These are phyloP conservation scores for Dorcus parallelipipedus DNA, from an alignment of 2,888 invertebrate species.

Conservation along the genomic window DNA sequence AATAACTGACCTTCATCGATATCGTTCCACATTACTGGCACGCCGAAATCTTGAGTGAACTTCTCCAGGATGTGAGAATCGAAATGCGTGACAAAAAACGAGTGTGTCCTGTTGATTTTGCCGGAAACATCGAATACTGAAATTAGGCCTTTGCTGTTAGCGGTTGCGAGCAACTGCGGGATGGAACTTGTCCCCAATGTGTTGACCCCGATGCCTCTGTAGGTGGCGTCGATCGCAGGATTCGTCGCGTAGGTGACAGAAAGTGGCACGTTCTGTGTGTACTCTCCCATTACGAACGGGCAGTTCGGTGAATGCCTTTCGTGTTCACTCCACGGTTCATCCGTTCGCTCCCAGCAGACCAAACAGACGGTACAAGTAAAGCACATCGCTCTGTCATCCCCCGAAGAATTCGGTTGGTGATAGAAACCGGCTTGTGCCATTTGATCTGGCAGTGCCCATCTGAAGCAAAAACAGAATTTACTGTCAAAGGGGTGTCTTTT, in stretches of 20 bases:
- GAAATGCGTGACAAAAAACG: conserved; percentile 52
- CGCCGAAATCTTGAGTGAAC: conserved; percentile 46
- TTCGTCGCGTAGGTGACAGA: conserved; percentile 81
- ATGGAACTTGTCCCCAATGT: conserved; percentile 42
- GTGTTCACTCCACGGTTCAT: conserved; percentile 97
- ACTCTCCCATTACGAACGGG: conserved; percentile 91
- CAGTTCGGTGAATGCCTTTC: conserved; percentile 92
- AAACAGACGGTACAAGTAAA: conserved; percentile 93
- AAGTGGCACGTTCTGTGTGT: conserved; percentile 91
- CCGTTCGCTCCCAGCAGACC: conserved; percentile 95
- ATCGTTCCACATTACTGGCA: conserved; percentile 38
- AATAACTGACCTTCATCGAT: conserved; percentile 39
- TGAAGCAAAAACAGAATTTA: conserved; percentile 37
- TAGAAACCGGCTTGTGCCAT: conserved; percentile 98
- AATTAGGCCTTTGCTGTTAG: conserved; percentile 62
- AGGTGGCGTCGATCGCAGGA: conserved; percentile 58
- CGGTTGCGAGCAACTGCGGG: conserved; percentile 54
- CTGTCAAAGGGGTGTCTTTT: too few relatives aligned
- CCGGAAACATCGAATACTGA: conserved; percentile 82
- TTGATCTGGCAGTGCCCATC: conserved; percentile 92
- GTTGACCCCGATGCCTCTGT: conserved; percentile 33
- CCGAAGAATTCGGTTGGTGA: conserved; percentile 85
- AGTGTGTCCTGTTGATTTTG: conserved; percentile 68
- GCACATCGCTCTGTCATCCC: conserved; percentile 94
- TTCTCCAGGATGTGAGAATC: conserved; percentile 47